phyloP scores from a whole-genome alignment of 2,797 vertebrate species.

The Anas bernieri region DNA sequence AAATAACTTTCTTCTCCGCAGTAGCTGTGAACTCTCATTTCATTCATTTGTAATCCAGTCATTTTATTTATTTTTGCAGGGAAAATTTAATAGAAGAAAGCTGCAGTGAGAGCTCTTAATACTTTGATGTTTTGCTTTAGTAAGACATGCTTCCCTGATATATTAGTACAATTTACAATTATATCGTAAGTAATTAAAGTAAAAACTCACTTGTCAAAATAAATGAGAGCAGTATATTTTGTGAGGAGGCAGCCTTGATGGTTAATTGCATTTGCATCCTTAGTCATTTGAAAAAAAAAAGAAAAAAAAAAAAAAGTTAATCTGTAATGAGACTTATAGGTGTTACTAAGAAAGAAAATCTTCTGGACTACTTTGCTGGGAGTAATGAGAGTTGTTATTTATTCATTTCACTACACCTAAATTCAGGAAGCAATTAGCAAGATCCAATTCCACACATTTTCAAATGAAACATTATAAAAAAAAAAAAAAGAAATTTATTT shows the following conservation, averaged over 20 bases:
- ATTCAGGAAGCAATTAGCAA: slow-evolving; percentile 47
- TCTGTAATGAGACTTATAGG: slow-evolving; percentile 46
- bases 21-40: not conserved
- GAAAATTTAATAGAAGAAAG: slow-evolving; percentile 26
- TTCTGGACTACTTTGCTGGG: not conserved
- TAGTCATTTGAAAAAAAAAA: slow-evolving; percentile 60
- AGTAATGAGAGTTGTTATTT: not conserved
- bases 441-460: slow-evolving; percentile 12
- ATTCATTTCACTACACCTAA: slow-evolving; percentile 2
- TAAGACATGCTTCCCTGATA: slow-evolving; percentile 56
- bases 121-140: slow-evolving; percentile 68
- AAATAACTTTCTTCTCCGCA: not conserved
- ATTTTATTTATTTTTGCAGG: not conserved
- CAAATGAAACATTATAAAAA: slow-evolving; percentile 17
- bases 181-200: slow-evolving; percentile 74
- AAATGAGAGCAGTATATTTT: slow-evolving; percentile 74
- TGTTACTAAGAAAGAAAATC: slow-evolving; percentile 19
- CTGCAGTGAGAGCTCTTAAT: slow-evolving; percentile 17
- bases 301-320: slow-evolving; percentile 18
- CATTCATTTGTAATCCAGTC: not conserved
- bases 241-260: slow-evolving; percentile 59
- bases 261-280: slow-evolving; percentile 70
- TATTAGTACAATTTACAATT: slow-evolving; percentile 67
- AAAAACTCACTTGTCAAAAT: slow-evolving; percentile 75
- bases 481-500: not conserved